phyloP scores from a whole-genome alignment of 2,888 invertebrate species.

The Theodoxus fluviatilis region DNA sequence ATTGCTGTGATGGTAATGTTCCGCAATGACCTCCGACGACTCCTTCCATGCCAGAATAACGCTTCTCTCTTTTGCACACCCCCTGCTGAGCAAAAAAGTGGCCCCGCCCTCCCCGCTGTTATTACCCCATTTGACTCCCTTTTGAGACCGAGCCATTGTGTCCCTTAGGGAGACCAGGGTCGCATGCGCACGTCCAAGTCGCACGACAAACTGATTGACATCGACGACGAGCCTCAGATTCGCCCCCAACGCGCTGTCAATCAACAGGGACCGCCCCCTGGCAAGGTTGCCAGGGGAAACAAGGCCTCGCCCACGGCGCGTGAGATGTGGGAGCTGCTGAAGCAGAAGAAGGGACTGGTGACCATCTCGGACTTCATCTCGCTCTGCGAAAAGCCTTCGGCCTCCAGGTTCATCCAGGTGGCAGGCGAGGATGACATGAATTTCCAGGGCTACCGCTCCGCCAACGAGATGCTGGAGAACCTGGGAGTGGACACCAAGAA shows the following conservation, averaged over 20 bases:
- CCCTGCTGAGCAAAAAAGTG: too few relatives aligned
- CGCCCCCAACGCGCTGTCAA: slow-evolving; percentile 24
- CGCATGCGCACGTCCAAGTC: slow-evolving; percentile 34
- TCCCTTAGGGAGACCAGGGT: too few relatives aligned
- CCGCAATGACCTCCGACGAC: too few relatives aligned
- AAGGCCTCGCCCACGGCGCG: slow-evolving; percentile 39
- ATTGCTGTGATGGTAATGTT: too few relatives aligned
- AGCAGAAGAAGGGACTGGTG: slow-evolving; percentile 53
- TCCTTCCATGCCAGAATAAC: too few relatives aligned
- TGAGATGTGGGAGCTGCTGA: slow-evolving; percentile 52
- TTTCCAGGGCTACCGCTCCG: slow-evolving; percentile 88
- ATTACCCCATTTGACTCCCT: too few relatives aligned
- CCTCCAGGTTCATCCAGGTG: slow-evolving; percentile 50
- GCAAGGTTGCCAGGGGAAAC: background rate
- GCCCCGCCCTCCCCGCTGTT: too few relatives aligned
- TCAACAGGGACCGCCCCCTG: slow-evolving; percentile 26
- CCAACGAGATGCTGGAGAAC: slow-evolving; percentile 83
- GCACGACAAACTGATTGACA: slow-evolving; percentile 37
- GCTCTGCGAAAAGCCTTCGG: slow-evolving; percentile 51
- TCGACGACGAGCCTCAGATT: slow-evolving; percentile 32
- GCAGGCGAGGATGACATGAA: slow-evolving; percentile 54
- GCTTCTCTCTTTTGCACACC: too few relatives aligned
- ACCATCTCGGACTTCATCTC: slow-evolving; percentile 56
- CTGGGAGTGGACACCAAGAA: slow-evolving; percentile 58
- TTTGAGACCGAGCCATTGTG: too few relatives aligned